These are phyloP conservation scores for Burhinus bistriatus DNA, from an alignment of 2,113 vertebrate species.

Conservation along the genomic window DNA sequence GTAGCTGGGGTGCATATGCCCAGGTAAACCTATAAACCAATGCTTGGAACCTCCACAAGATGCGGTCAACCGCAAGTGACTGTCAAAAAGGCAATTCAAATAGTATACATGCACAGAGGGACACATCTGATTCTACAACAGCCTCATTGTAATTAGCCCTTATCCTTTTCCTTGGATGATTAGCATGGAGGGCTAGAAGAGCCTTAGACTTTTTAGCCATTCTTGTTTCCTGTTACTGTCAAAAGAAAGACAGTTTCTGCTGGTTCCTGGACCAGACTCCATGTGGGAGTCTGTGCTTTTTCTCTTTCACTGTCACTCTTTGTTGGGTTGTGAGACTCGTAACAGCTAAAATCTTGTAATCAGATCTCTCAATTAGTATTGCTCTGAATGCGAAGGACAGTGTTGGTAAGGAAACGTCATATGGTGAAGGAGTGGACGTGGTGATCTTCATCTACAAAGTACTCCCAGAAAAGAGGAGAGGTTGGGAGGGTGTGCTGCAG, in stretches of 20 bases:
- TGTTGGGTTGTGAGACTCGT: neutral
- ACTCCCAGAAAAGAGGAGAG: neutral
- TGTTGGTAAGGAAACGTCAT: neutral
- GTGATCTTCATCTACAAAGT: neutral
- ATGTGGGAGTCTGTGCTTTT: neutral
- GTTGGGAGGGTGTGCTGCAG: neutral
- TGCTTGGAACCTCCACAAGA: neutral
- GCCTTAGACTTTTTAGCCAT: neutral
- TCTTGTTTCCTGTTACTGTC: neutral
- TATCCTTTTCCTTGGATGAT: neutral
- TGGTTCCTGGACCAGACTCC: neutral
- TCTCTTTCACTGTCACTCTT: neutral
- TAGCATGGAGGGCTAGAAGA: neutral
- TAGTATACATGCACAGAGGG: neutral
- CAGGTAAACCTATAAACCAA: constrained; percentile 28
- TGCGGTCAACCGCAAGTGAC: neutral
- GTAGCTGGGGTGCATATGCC: neutral
- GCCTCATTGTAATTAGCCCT: neutral
- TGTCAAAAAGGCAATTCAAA: neutral
- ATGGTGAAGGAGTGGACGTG: neutral
- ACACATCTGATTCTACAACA: neutral
- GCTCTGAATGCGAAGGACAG: neutral
- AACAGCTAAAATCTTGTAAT: neutral
- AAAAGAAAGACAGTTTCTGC: neutral
- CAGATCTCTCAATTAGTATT: neutral